phyloP scores from a whole-genome alignment of 37 sponge, comb jelly and placozoan genomes.

The Diacarnus erythraeanus region DNA sequence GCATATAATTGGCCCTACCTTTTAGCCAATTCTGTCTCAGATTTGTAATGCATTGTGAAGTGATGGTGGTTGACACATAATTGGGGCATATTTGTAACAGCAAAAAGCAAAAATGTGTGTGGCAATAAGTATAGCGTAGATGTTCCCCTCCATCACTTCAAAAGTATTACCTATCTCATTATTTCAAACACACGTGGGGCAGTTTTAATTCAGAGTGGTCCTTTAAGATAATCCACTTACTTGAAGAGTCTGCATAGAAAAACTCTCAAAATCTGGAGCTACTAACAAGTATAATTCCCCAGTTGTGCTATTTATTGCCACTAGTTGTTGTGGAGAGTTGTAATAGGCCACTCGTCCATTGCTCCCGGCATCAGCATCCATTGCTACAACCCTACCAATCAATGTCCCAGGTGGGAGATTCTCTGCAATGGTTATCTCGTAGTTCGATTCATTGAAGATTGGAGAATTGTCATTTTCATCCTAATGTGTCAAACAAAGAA shows the following conservation, averaged over 20 bases:
- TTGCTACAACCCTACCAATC: slow-evolving; percentile 23
- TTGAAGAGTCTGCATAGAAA: not conserved
- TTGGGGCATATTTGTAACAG: no score
- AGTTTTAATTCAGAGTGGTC: no score
- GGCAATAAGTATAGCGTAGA: no score
- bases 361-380: slow-evolving; percentile 32
- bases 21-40: no score
- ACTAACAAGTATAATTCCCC: slow-evolving; percentile 29
- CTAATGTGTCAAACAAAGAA: no score
- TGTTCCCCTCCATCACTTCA: no score
- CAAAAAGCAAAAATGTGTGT: no score
- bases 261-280: slow-evolving; percentile 44
- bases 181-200: no score
- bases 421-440: slow-evolving; percentile 32
- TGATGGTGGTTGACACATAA: no score
- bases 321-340: not conserved
- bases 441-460: not conserved
- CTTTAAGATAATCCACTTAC: not conserved
- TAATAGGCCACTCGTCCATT: slow-evolving; percentile 11
- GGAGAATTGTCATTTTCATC: slow-evolving; percentile 56
- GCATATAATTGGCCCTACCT: no score
- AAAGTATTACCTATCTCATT: no score
- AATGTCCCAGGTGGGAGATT: slow-evolving; percentile 16
- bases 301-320: slow-evolving; percentile 27
- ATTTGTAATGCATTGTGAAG: no score